These are phyloP conservation scores for Centropristis striata DNA, from an alignment of 2,113 vertebrate genomes.

Conservation along the genomic window DNA sequence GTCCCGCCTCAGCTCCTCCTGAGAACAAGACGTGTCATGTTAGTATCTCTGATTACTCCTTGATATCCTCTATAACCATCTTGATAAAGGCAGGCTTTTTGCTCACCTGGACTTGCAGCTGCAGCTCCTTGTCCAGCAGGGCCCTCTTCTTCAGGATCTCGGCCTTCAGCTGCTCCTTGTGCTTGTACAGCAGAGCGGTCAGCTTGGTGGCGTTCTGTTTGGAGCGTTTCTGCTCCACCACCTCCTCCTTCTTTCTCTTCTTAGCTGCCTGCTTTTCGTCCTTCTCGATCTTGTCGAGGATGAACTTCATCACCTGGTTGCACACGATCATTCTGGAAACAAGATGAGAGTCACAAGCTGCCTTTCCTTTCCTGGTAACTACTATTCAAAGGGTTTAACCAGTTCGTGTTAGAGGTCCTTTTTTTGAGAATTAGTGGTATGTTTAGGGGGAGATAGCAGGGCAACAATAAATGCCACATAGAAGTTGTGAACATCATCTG, in stretches of 20 bases:
- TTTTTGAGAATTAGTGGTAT: too few relatives aligned
- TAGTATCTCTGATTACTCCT: neutral
- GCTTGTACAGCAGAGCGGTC: conserved; percentile 96
- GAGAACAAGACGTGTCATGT: conserved; percentile 7
- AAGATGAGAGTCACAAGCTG: neutral
- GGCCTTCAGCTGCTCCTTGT: conserved; percentile 97
- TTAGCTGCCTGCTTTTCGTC: conserved; percentile 98
- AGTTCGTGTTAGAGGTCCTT: too few relatives aligned
- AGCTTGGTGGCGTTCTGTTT: conserved; percentile 97
- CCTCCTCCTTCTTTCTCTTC: conserved; percentile 96
- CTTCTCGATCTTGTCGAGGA: conserved; percentile 99
- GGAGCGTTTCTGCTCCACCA: conserved; percentile 96
- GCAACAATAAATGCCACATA: too few relatives aligned
- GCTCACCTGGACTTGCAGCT: conserved; percentile 96
- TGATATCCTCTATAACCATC: neutral
- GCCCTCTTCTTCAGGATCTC: conserved; percentile 98
- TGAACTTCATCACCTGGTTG: conserved; percentile 99
- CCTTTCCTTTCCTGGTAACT: too few relatives aligned
- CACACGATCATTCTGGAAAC: conserved; percentile 95
- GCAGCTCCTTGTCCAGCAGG: conserved; percentile 97
- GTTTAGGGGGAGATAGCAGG: too few relatives aligned
- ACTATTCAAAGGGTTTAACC: too few relatives aligned
- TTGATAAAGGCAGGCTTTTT: neutral
- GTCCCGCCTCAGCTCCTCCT: conserved; percentile 97
- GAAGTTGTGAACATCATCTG: too few relatives aligned